Base-by-base conservation (phyloP, 2,113 vertebrate genomes). In the Octodon degus region DNA sequence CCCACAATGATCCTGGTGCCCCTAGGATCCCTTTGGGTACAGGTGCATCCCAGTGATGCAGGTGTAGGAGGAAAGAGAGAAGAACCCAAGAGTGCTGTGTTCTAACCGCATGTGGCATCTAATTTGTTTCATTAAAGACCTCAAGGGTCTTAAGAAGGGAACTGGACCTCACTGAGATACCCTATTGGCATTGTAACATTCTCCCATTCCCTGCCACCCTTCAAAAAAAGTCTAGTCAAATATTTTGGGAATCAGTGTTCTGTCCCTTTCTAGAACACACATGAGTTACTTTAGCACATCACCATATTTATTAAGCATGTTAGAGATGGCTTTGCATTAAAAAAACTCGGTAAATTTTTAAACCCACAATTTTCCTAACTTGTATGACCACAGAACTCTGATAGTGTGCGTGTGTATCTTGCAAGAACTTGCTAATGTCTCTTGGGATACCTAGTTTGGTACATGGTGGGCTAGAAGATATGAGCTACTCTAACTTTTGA, bases 281-380 rank as follows among this genome's bases (percentile, higher is more conserved):
- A 2, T 5, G 85, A 80, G 92, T 55, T 63, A 14, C 32, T 67
- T 86, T 25, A 91, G 53, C 43, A 40, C 40, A 47, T 55, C 47
- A 55, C 8, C 9, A 34, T 50, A 50, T 30, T 50, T 30, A 77
- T 30, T 47, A 47, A 27, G 77, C 32, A 53, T 20, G 17, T 58
- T 83, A 82, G 65, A 97, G 91, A 25, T 83, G 63, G 25, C 60
- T 30, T 40, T 50, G 9, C 32, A 43, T 43, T 43, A 85, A 72
- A 60, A 62, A 24, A 89, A 72, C 55, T 32, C 0, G 1, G 12
- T 53, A 50, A 58, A 9, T 43, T 85, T 43, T 89, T 22, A 67
- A 81, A 47, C 19, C 32, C 53, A 20, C 2, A 27, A 34, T 60
- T 90, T n/a, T 58, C 50, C 76, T 53, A 65, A 58, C n/a, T 63